Percentiles rank a stretch among this genome's conserved stretches.
Evolutionary conservation across 2,797 vertebrate species (phyloP).

Genomic region (Sebastes hubbsi): DNA sequence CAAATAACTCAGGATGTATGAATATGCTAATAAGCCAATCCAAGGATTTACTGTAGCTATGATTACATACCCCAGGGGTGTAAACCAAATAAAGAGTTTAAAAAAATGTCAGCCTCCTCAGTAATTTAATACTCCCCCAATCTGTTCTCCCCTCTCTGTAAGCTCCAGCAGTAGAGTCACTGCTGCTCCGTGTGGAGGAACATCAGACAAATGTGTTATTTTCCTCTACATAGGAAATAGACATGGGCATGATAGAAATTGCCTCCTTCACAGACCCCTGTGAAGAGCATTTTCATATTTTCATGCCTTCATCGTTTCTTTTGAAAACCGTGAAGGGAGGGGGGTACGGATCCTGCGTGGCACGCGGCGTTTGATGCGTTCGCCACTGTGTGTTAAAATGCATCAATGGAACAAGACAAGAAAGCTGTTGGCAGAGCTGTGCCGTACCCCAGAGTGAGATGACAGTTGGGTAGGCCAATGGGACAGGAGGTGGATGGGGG

Average conservation of each 20-base stretch:
- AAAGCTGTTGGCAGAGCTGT: slow-evolving; percentile 63
- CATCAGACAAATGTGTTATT: slow-evolving; percentile 76
- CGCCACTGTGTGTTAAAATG: slow-evolving; percentile 68
- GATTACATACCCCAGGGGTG: slow-evolving; percentile 75
- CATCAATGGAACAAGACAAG: slow-evolving; percentile 75
- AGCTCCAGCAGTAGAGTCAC: slow-evolving; percentile 60
- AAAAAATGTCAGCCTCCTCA: slow-evolving; percentile 62
- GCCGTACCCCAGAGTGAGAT: slow-evolving; percentile 57
- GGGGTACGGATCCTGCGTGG: slow-evolving; percentile 56
- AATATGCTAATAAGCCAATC: slow-evolving; percentile 74
- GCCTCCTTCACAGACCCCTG: slow-evolving; percentile 79
- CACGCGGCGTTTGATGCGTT: slow-evolving; percentile 71
- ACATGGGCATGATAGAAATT: slow-evolving; percentile 78
- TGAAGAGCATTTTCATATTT: slow-evolving; percentile 84
- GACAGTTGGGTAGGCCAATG: slow-evolving; percentile 65
- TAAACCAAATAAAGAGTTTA: slow-evolving; percentile 73
- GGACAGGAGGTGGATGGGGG: slow-evolving; percentile 64
- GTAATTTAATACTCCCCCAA: slow-evolving; percentile 73
- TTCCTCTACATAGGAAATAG: slow-evolving; percentile 70
- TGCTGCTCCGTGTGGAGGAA: slow-evolving; percentile 68
- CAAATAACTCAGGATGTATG: slow-evolving; percentile 70
- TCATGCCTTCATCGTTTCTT: slow-evolving; percentile 79
- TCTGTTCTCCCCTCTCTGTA: slow-evolving; percentile 66
- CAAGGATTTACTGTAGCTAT: slow-evolving; percentile 65
- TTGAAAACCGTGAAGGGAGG: slow-evolving; percentile 71